Base-by-base conservation (phyloP, 2,113 vertebrate genomes). In the Martes martes region DNA sequence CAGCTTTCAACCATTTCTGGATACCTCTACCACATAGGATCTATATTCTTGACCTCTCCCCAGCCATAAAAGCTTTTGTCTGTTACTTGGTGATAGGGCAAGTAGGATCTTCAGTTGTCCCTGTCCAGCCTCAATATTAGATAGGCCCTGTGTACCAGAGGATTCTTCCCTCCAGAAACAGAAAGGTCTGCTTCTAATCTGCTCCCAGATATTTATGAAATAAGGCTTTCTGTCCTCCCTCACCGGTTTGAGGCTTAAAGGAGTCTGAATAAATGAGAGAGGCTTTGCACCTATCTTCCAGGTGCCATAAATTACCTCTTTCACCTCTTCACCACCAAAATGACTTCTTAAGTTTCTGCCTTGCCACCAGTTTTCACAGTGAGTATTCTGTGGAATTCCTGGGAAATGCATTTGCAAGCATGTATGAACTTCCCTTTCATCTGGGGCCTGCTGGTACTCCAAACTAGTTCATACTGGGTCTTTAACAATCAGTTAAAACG, bases 401-500 rank as follows among this genome's bases (percentile, higher is more conserved):
- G 16, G n/a, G 26, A 94, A 71, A 89, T 39, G 31, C 13, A 45
- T 80, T 47, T 61, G 39, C 14, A 96, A 81, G 26, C 39, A 92
- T 94, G 59, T 73, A 3, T 55, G 50, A 84, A 86, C 16, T 36
- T 11, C 8, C 28, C n/a, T 82, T 85, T 50, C 39, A 84, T 76
- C 18, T 33, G 63, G 36, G 80, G 84, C 4, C 39, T 26, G 15
- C 47, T 69, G n/a, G 63, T 71, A 90, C 78, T 90, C 45, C 18
- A 79, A 95, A 82, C 15, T 73, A 73, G 74, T 57, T 23, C 45
- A 91, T 5, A 76, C 5, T 42, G 76, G 26, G 69, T 65, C 57
- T 87, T 95, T 67, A 92, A 76, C 14, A 45, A 95, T 76, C 36
- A 93, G 39, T 83, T 88, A 79, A 81, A 92, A 59, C 18, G 67